A percentile compares a stretch with the other conserved stretches of the same genome.
phyloP scores from a whole-genome alignment of 2,888 invertebrate genomes.

The Cantharis lateralis region DNA sequence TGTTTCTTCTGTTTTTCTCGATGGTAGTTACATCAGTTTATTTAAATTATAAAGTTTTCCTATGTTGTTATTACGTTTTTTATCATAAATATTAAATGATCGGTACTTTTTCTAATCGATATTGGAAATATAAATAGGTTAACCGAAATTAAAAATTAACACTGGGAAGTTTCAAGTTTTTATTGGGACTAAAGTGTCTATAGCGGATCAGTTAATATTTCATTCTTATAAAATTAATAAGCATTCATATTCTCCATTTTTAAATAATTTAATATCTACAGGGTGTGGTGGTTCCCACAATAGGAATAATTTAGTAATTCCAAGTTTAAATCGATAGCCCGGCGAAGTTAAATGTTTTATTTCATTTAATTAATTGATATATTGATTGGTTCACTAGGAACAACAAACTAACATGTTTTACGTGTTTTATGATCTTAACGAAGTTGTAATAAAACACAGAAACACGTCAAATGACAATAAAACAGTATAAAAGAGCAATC shows the following conservation, averaged over 20 bases:
- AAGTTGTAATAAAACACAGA: not conserved
- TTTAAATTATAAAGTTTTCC: not conserved
- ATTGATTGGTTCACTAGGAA: not conserved
- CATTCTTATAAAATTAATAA: not conserved
- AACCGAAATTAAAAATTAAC: not conserved
- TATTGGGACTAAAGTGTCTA: not conserved
- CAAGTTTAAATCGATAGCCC: not conserved
- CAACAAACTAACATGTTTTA: not conserved
- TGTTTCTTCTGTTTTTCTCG: conserved; percentile 3
- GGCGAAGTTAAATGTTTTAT: not conserved
- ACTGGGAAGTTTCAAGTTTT: not conserved
- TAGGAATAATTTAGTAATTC: not conserved
- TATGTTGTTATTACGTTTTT: not conserved
- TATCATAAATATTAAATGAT: not conserved
- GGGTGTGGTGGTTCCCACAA: not conserved
- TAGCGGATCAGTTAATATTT: not conserved
- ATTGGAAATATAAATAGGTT: not conserved
- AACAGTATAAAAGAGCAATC: not conserved
- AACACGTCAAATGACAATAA: not conserved
- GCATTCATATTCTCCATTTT: not conserved
- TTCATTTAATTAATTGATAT: not conserved
- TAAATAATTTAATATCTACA: not conserved
- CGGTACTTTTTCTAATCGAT: not conserved
- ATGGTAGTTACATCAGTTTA: not conserved
- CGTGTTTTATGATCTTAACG: not conserved